Conservation (phyloP, 2,113 vertebrate genomes). For the Pterophyllum scalare region DNA sequence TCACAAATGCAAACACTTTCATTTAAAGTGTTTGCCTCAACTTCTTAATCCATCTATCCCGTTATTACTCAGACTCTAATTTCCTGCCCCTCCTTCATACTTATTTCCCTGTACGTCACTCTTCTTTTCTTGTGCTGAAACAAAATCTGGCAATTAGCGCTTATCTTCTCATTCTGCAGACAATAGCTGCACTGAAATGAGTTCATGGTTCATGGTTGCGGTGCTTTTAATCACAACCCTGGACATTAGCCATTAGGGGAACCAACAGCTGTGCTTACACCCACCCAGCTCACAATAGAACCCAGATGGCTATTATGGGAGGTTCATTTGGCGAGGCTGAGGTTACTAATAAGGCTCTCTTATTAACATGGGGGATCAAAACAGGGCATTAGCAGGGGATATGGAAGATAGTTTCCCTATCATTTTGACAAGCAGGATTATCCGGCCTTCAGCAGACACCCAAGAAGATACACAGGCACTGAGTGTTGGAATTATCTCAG, state of each 20-base stretch:
- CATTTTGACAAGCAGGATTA: slow-evolving; percentile 20
- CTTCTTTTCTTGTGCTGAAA: slow-evolving; percentile 47
- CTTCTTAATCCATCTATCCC: slow-evolving; percentile 27
- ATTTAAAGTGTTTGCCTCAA: slow-evolving; percentile 21
- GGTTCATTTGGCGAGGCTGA: slow-evolving; percentile 57
- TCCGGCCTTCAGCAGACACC: background rate
- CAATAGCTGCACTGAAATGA: slow-evolving; percentile 61
- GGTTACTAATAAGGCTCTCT: slow-evolving; percentile 60
- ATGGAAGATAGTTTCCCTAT: slow-evolving; percentile 10
- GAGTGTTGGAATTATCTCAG: slow-evolving; percentile 11
- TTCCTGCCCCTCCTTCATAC: slow-evolving; percentile 39
- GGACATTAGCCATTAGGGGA: slow-evolving; percentile 62
- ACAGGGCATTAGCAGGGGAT: slow-evolving; percentile 39
- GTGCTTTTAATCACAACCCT: slow-evolving; percentile 71
- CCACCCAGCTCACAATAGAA: slow-evolving; percentile 50
- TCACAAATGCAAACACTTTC: slow-evolving; percentile 13
- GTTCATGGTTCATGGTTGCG: slow-evolving; percentile 61
- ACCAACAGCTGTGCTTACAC: slow-evolving; percentile 51
- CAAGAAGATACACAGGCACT: background rate
- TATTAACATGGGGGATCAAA: slow-evolving; percentile 52
- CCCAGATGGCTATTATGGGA: slow-evolving; percentile 57
- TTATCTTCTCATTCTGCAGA: slow-evolving; percentile 64
- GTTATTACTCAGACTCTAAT: slow-evolving; percentile 49
- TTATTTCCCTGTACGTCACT: background rate
- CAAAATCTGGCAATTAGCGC: slow-evolving; percentile 67